phyloP scores from a whole-genome alignment of 2,797 vertebrate genomes.

The Pogoniulus pusillus region DNA sequence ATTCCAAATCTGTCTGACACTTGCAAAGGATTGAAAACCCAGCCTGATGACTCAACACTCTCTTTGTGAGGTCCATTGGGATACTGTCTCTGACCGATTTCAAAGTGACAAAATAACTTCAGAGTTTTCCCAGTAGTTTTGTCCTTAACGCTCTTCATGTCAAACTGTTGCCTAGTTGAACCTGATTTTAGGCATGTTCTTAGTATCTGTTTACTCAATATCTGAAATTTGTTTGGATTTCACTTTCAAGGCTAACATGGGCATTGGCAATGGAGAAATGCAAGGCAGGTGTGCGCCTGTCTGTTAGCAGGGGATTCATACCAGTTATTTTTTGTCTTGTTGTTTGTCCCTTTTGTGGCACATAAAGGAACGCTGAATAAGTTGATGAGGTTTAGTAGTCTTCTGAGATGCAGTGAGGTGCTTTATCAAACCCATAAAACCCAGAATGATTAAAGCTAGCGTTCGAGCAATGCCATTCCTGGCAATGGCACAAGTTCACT shows the following conservation, averaged over 20 bases:
- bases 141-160: not conserved
- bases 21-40: not conserved
- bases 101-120: not conserved
- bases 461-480: not conserved
- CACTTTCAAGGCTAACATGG: not conserved
- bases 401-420: not conserved
- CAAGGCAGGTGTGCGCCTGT: constrained; percentile 24
- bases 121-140: not conserved
- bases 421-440: constrained; percentile 38
- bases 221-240: not conserved
- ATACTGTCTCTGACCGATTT: not conserved
- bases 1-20: not conserved
- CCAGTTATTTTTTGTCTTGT: not conserved
- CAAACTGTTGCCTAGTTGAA: not conserved
- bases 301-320: not conserved
- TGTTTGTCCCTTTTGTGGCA: not conserved
- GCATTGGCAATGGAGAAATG: not conserved
- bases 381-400: constrained; percentile 22
- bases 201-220: not conserved
- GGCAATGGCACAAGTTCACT: not conserved
- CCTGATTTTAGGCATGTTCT: not conserved
- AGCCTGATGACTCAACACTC: fast-evolving
- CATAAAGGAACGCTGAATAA: constrained; percentile 43
- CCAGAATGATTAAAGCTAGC: not conserved
- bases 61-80: not conserved